Percentiles rank a stretch among this genome's conserved stretches.
These are phyloP conservation scores for Chelonia mydas DNA, from an alignment of 2,797 vertebrate species.

Conservation along the genomic window DNA sequence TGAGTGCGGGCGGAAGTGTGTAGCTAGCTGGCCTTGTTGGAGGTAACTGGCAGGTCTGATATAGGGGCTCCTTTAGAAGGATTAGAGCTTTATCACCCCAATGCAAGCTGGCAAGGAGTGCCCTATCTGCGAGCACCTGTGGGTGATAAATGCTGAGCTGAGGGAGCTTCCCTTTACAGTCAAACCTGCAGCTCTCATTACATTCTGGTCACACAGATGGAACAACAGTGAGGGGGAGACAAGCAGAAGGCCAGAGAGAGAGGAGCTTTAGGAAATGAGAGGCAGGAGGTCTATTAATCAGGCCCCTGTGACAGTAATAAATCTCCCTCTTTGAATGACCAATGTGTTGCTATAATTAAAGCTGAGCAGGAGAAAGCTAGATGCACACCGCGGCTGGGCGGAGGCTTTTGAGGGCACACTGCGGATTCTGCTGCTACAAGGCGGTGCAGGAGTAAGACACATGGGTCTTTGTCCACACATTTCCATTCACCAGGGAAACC, in stretches of 20 bases:
- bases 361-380: neutral
- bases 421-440: neutral
- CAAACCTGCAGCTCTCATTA: neutral
- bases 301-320: neutral
- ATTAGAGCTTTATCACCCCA: neutral
- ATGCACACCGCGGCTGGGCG: neutral
- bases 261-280: neutral
- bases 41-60: neutral
- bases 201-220: neutral
- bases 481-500: neutral
- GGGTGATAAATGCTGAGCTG: neutral
- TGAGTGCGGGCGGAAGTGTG: neutral
- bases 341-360: slow-evolving; percentile 14
- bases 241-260: neutral
- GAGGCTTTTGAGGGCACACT: neutral
- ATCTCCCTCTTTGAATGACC: neutral
- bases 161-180: neutral
- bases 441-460: neutral
- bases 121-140: neutral
- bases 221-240: neutral
- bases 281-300: neutral
- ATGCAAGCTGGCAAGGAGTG: neutral
- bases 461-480: neutral
- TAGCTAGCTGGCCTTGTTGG: neutral
- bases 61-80: neutral